Evolutionary conservation across 2,888 invertebrate genomes (phyloP), one percentile per base, ranked within the genome.

Genomic region (Netelia fuscicornis): DNA sequence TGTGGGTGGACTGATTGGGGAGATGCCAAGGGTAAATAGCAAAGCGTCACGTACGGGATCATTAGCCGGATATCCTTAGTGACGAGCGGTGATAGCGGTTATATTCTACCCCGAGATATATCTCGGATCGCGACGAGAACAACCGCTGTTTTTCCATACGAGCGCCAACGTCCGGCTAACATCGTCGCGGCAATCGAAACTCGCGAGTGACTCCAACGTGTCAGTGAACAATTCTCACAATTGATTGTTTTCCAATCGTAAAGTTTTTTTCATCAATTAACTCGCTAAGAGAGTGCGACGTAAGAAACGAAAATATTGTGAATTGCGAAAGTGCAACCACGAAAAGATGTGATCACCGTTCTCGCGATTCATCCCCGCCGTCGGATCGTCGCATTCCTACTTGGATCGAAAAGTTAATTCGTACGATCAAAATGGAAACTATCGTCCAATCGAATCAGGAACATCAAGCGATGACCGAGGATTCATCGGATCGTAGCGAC

Each of bases 21-120:
- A 77, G 68, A 79, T 76, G 65, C 82, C 79, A 83, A 79, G 90
- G 91, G 90, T 91, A 91, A 92, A 92, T 91, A 90, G 91, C 90
- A 90, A 89, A 88, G 89, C 90, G 90, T 91, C 91, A 90, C 91
- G 91, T 91, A 91, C 90, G 90, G 91, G 92, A 93, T 93, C 91
- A 92, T 92, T 92, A 92, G 90, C 90, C 89, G 88, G 89, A 91
- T 90, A 89, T 89, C 90, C 89, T 89, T 88, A 89, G 87, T 87
- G 74, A 86, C 85, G 89, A 85, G 86, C 89, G 86, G 89, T 89
- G 87, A 88, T 89, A 87, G 86, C 86, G 84, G 81, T 84, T 76
- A 83, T 84, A 79, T 74, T 25, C 58, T 70, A 42, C 42, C n/a
- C 23, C 65, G 65, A n/a, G 60, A 25, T 62, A 54, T 44, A 68